Evolutionary conservation across 2,888 invertebrate species (phyloP).

Genomic region (Drosophila histrio): DNA sequence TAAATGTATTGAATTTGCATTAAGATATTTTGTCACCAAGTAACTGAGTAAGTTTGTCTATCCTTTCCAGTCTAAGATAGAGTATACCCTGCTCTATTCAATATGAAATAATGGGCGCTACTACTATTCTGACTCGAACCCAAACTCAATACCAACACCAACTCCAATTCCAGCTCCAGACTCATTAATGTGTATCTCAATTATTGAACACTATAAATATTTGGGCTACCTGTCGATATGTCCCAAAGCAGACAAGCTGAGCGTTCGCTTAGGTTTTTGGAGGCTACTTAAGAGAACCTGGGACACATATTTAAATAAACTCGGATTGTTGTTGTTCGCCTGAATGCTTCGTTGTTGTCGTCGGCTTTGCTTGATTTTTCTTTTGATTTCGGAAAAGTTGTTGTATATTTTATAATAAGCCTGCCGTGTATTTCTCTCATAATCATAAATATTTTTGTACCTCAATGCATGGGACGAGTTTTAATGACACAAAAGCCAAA

Average conservation of each 20-base stretch:
- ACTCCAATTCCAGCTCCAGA: constrained; percentile 19
- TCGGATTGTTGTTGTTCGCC: constrained; percentile 19
- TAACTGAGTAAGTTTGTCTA: not conserved
- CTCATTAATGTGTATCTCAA: constrained; percentile 82
- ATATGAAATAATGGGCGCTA: constrained; percentile 76
- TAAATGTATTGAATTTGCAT: too few species aligned
- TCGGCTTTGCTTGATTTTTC: constrained; percentile 70
- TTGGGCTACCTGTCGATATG: constrained; percentile 82
- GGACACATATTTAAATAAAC: constrained; percentile 73
- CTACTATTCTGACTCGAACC: constrained; percentile 62
- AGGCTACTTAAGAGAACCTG: constrained; percentile 64
- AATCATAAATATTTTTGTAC: constrained; percentile 77
- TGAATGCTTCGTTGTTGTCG: constrained; percentile 21
- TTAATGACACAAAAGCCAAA: constrained; percentile 52
- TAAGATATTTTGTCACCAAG: not conserved
- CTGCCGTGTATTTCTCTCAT: constrained; percentile 78
- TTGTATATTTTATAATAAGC: constrained; percentile 78
- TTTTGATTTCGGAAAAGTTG: constrained; percentile 78
- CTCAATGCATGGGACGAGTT: constrained; percentile 43
- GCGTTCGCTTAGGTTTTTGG: constrained; percentile 17
- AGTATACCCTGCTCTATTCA: constrained; percentile 53
- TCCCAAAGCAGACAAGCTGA: constrained; percentile 44
- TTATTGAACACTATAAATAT: constrained; percentile 82
- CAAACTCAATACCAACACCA: constrained; percentile 27
- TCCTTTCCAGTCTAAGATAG: not conserved